A percentile compares a stretch with the other conserved stretches of the same genome.
These are phyloP conservation scores for Neuroscelio doddi DNA, from an alignment of 2,888 invertebrate genomes.

Conservation along the genomic window DNA sequence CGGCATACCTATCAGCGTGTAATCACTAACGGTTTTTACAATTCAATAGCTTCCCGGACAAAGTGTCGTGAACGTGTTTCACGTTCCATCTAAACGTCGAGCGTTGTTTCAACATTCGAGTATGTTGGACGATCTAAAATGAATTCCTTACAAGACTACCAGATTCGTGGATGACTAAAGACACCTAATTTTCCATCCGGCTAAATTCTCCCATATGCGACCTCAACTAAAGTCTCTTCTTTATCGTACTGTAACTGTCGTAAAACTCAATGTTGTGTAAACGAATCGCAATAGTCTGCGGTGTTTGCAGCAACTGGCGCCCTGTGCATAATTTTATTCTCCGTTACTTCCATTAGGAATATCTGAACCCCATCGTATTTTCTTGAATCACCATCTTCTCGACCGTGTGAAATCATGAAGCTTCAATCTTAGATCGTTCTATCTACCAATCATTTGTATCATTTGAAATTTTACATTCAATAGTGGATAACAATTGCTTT, in stretches of 20 bases:
- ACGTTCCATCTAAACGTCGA: slow-evolving; percentile 42
- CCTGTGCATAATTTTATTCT: slow-evolving; percentile 41
- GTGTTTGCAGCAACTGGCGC: slow-evolving; percentile 37
- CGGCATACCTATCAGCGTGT: slow-evolving; percentile 36
- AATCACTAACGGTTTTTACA: slow-evolving; percentile 46
- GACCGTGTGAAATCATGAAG: slow-evolving; percentile 36
- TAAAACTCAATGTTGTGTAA: slow-evolving; percentile 46
- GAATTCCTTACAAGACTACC: slow-evolving; percentile 43
- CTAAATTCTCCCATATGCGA: slow-evolving; percentile 43
- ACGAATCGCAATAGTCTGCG: slow-evolving; percentile 37
- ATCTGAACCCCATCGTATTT: slow-evolving; percentile 30
- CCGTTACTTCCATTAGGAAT: slow-evolving; percentile 43
- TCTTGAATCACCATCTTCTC: slow-evolving; percentile 33
- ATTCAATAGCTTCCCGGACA: slow-evolving; percentile 45
- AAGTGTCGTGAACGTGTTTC: slow-evolving; percentile 44
- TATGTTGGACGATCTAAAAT: slow-evolving; percentile 35
- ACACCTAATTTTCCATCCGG: slow-evolving; percentile 46
- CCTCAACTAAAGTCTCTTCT: slow-evolving; percentile 29
- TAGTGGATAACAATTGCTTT: slow-evolving; percentile 20
- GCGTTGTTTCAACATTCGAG: slow-evolving; percentile 25
- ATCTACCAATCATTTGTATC: slow-evolving; percentile 20
- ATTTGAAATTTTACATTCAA: slow-evolving; percentile 16
- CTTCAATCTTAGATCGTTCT: slow-evolving; percentile 10
- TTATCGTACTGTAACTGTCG: slow-evolving; percentile 42
- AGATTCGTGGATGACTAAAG: slow-evolving; percentile 47